A percentile compares a stretch with the other conserved stretches of the same genome.
phyloP scores from a whole-genome alignment of 2,113 vertebrate genomes.

The Malurus elegans region DNA sequence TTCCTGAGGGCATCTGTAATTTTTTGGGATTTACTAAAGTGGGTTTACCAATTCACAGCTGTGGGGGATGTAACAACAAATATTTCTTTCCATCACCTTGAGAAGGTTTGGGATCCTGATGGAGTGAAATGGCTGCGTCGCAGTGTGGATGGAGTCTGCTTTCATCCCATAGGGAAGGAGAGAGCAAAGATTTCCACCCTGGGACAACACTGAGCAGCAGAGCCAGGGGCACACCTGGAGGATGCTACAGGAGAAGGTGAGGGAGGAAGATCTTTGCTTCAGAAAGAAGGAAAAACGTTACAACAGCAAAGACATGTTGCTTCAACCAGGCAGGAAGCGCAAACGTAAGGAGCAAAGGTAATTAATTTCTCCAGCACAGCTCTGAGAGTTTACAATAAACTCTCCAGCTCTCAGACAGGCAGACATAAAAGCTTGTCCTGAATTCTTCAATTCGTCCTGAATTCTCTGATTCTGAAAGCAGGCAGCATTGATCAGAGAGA shows the following conservation, averaged over 20 bases:
- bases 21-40: neutral
- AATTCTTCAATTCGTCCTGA: neutral
- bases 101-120: neutral
- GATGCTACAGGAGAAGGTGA: neutral
- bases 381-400: neutral
- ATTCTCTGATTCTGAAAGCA: neutral
- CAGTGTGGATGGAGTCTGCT: neutral
- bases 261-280: neutral
- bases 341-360: neutral
- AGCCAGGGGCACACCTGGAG: neutral
- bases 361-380: neutral
- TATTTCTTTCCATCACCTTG: neutral
- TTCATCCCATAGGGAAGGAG: neutral
- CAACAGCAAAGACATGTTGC: neutral
- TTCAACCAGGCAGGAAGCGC: neutral
- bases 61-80: neutral
- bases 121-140: neutral
- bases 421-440: neutral
- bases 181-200: neutral
- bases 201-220: fast-evolving
- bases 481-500: neutral
- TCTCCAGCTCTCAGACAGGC: neutral
- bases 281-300: neutral
- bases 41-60: neutral
- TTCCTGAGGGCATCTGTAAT: neutral